These are phyloP conservation scores for Ypsolopha scabrella DNA, from an alignment of 2,888 invertebrate genomes.

Conservation along the genomic window DNA sequence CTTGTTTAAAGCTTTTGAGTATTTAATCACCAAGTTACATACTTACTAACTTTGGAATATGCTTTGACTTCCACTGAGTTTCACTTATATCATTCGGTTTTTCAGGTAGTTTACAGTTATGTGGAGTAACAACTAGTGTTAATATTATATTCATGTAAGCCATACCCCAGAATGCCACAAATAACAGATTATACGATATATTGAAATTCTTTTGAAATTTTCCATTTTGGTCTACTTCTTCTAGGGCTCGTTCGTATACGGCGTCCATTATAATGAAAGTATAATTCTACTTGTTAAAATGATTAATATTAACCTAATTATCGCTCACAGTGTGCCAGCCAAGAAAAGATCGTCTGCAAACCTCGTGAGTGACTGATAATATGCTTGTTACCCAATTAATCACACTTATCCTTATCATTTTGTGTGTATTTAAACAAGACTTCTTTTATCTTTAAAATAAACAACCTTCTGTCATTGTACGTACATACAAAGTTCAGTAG, in stretches of 20 bases:
- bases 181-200: conserved; percentile 41
- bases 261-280: conserved; percentile 22
- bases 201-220: conserved; percentile 52
- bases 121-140: conserved; percentile 46
- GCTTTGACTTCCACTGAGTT: conserved; percentile 34
- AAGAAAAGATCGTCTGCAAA: too few species aligned
- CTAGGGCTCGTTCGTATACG: conserved; percentile 31
- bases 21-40: background rate
- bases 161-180: conserved; percentile 40
- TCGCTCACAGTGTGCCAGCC: background rate
- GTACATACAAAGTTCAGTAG: too few species aligned
- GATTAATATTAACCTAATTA: too few species aligned
- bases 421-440: conserved; percentile 2
- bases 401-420: background rate
- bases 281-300: too few species aligned
- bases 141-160: conserved; percentile 49
- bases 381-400: too few species aligned
- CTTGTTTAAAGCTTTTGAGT: background rate
- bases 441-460: conserved; percentile 2
- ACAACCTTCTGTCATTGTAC: too few species aligned
- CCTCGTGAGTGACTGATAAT: too few species aligned
- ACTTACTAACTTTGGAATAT: conserved; percentile 33
- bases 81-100: conserved; percentile 31
- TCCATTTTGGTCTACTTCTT: conserved; percentile 43
- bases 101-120: conserved; percentile 47